phyloP scores from a whole-genome alignment of 2,888 invertebrate species.

The Julus scandinavius region DNA sequence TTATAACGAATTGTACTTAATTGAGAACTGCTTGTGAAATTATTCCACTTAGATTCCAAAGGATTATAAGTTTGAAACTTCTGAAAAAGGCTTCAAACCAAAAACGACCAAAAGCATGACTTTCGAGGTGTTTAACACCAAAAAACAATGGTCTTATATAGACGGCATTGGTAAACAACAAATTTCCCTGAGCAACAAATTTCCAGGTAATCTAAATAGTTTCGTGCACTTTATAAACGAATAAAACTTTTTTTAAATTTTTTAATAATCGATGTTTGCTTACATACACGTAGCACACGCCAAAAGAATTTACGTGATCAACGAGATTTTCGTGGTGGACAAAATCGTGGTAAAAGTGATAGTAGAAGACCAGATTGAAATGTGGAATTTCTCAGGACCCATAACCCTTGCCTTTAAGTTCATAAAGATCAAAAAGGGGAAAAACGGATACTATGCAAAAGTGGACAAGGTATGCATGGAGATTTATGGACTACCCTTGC shows the following conservation, averaged over 20 bases:
- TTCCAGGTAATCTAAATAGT: not conserved
- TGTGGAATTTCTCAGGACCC: constrained; percentile 18
- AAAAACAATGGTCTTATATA: not conserved
- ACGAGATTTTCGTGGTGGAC: constrained; percentile 34
- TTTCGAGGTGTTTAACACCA: not conserved
- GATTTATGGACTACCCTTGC: too few species aligned
- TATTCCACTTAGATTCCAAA: not conserved
- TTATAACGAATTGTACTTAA: too few species aligned
- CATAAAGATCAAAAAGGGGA: not conserved
- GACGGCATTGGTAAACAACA: not conserved
- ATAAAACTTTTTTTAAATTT: not conserved
- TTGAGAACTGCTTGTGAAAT: too few species aligned
- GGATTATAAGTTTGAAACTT: not conserved
- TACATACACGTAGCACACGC: not conserved
- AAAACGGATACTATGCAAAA: not conserved
- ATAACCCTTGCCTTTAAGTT: constrained; percentile 32
- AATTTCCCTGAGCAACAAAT: not conserved
- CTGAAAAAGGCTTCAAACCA: not conserved
- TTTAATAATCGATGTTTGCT: not conserved
- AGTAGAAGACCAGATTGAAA: not conserved
- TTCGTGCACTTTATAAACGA: not conserved
- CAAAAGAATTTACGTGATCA: constrained; percentile 39
- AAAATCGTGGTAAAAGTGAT: not conserved
- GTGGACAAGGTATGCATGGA: not conserved
- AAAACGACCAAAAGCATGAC: not conserved